Conservation (phyloP, 2,113 vertebrate species). For the Leptobrachium leishanense region DNA sequence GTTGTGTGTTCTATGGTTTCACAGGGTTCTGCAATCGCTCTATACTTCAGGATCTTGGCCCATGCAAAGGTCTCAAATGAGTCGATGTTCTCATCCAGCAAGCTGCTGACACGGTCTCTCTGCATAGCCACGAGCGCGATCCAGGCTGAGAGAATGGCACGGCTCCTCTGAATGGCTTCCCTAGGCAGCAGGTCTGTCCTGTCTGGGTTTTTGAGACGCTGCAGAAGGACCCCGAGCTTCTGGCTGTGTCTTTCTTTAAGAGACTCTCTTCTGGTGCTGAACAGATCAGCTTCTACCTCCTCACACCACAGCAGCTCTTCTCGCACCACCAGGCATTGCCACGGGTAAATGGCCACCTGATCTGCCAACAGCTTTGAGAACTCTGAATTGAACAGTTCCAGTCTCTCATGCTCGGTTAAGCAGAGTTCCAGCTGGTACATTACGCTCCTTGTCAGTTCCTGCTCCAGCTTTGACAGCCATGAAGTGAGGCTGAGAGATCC, state of each 20-base stretch:
- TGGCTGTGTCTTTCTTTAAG: conserved; percentile 45
- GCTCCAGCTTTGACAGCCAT: conserved; percentile 75
- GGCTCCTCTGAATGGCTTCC: conserved; percentile 24
- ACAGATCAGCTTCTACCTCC: conserved; percentile 57
- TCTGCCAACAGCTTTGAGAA: conserved; percentile 46
- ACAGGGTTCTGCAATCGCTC: conserved; percentile 57
- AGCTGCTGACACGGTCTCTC: conserved; percentile 59
- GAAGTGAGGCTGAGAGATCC: conserved; percentile 56
- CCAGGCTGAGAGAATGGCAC: conserved; percentile 53
- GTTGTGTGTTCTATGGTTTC: background rate
- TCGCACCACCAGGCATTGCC: conserved; percentile 77
- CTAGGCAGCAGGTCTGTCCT: background rate
- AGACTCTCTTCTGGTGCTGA: background rate
- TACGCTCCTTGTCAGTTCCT: conserved; percentile 62
- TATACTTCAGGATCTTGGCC: conserved; percentile 78
- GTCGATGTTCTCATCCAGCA: conserved; percentile 56
- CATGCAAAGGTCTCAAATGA: conserved; percentile 76
- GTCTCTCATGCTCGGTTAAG: conserved; percentile 32
- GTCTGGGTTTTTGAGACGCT: conserved; percentile 43
- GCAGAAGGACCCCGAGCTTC: conserved; percentile 56
- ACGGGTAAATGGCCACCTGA: conserved; percentile 65
- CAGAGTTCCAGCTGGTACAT: conserved; percentile 62
- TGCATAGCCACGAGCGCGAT: conserved; percentile 63
- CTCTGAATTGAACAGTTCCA: background rate
- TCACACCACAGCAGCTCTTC: conserved; percentile 72